phyloP scores from a whole-genome alignment of 1,140 invertebrate genomes.

The Eriosoma lanigerum region DNA sequence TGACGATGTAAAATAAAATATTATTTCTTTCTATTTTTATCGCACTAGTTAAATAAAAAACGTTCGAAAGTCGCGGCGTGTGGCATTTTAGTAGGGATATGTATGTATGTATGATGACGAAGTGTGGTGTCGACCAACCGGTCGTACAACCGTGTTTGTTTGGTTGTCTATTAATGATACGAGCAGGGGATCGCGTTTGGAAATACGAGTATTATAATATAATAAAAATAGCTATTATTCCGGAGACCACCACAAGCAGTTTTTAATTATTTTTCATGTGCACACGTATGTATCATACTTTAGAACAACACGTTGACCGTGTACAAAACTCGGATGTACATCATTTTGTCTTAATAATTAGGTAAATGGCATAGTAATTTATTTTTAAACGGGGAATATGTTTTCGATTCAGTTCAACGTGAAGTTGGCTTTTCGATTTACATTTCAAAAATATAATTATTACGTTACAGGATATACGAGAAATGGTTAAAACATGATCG shows the following conservation, averaged over 20 bases:
- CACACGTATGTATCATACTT: neutral
- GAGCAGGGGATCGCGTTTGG: neutral
- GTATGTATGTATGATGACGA: no score
- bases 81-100: no score
- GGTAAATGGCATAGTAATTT: neutral
- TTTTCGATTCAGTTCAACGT: no score
- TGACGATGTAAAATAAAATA: no score
- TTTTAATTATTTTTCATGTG: no score
- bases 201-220: neutral
- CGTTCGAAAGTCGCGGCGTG: no score
- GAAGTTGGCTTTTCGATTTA: no score
- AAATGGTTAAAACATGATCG: slow-evolving; percentile 17
- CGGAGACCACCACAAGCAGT: neutral
- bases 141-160: neutral
- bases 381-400: neutral
- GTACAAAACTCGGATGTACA: no score
- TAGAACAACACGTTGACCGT: neutral
- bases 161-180: neutral
- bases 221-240: neutral
- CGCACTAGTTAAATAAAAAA: no score
- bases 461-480: neutral
- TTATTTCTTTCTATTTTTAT: no score
- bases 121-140: no score
- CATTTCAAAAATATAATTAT: neutral
- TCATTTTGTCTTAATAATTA: no score